Percentiles rank a stretch among this genome's conserved stretches.
phyloP scores from a whole-genome alignment of 2,797 vertebrate genomes.

The Loriculus beryllinus region DNA sequence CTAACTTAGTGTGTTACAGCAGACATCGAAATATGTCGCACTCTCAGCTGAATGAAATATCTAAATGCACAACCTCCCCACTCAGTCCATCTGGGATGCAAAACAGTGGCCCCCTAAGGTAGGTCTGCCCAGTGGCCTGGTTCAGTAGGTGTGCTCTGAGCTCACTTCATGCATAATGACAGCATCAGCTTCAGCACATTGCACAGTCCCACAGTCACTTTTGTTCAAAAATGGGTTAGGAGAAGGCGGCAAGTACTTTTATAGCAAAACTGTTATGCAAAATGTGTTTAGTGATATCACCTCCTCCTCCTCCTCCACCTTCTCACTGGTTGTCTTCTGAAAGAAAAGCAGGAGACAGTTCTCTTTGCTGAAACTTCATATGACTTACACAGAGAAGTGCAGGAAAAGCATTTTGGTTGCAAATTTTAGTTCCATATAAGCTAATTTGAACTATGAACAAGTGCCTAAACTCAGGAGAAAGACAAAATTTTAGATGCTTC shows the following conservation, averaged over 20 bases:
- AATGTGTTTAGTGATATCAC: conserved; percentile 44
- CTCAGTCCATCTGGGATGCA: not conserved
- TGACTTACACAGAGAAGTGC: not conserved
- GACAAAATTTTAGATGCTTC: not conserved
- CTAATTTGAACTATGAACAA: not conserved
- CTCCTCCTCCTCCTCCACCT: conserved; percentile 18
- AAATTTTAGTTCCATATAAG: not conserved
- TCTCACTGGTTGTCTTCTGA: not conserved
- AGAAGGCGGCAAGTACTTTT: conserved; percentile 61
- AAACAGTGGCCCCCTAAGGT: not conserved
- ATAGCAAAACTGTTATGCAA: conserved; percentile 37
- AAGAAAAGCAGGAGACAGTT: conserved; percentile 16
- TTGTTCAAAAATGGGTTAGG: conserved; percentile 5
- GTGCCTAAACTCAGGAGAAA: not conserved
- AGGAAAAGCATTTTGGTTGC: not conserved
- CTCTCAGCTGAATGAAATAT: not conserved
- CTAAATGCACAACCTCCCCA: not conserved
- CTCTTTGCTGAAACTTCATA: conserved; percentile 34
- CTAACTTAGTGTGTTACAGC: not conserved
- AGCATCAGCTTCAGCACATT: not conserved
- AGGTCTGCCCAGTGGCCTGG: not conserved
- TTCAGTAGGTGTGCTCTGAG: not conserved
- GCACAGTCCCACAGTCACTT: not conserved
- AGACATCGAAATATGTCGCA: not conserved
- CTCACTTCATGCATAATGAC: not conserved